phyloP scores from a whole-genome alignment of 2,888 invertebrate species.

The Drosophila mimica region DNA sequence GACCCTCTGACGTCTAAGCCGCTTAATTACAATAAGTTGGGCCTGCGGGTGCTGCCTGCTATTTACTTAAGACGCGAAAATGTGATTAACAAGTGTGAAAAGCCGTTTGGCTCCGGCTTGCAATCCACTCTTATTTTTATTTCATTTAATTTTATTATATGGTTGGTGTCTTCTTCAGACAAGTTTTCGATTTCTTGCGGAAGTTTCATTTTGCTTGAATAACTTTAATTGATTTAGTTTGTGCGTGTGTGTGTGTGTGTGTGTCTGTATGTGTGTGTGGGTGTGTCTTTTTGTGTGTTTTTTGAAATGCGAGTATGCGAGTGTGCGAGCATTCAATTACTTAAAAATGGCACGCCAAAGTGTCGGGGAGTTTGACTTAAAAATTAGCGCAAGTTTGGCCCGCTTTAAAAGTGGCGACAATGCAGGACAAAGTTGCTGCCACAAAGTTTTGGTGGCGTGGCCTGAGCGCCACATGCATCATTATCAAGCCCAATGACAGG shows the following conservation, averaged over 20 bases:
- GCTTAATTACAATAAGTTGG: constrained; percentile 81
- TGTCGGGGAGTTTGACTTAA: constrained; percentile 65
- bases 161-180: constrained; percentile 40
- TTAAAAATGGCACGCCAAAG: constrained; percentile 65
- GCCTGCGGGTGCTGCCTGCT: constrained; percentile 52
- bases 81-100: constrained; percentile 82
- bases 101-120: constrained; percentile 60
- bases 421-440: constrained; percentile 62
- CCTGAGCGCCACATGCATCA: constrained; percentile 74
- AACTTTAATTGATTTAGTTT: constrained; percentile 79
- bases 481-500: constrained; percentile 78
- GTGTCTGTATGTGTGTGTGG: not conserved
- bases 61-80: constrained; percentile 81
- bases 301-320: not conserved
- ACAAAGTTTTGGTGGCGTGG: constrained; percentile 64
- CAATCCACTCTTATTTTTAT: constrained; percentile 41
- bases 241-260: not conserved
- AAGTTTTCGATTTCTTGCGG: constrained; percentile 20
- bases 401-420: constrained; percentile 42
- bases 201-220: constrained; percentile 69
- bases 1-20: constrained; percentile 70
- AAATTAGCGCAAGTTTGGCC: constrained; percentile 63
- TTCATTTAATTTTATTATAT: constrained; percentile 58
- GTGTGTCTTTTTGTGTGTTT: not conserved
- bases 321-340: constrained; percentile 57